These are phyloP conservation scores for Phasia obesa DNA, from an alignment of 2,888 invertebrate genomes.

Conservation along the genomic window DNA sequence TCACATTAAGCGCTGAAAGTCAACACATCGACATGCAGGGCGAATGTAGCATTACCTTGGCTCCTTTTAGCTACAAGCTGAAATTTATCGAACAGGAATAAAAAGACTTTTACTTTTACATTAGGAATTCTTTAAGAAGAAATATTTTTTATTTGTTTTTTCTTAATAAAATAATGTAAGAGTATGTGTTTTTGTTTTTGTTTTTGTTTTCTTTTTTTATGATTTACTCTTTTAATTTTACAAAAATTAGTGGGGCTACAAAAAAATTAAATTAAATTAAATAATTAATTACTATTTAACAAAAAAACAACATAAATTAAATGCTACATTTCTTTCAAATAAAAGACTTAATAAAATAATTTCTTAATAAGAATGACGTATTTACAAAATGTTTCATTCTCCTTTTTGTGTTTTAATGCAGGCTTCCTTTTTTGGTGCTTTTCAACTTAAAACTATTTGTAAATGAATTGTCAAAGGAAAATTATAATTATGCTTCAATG, in stretches of 20 bases:
- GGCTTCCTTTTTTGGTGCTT: constrained; percentile 2
- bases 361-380: constrained; percentile 43
- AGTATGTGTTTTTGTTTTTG: constrained; percentile 4
- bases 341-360: constrained; percentile 28
- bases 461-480: constrained; percentile 23
- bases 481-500: constrained; percentile 46
- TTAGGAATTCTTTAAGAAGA: constrained; percentile 45
- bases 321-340: constrained; percentile 20
- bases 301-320: constrained; percentile 72
- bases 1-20: constrained; percentile 80
- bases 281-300: constrained; percentile 73
- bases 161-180: constrained; percentile 55
- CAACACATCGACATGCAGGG: constrained; percentile 85
- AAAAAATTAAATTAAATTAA: constrained; percentile 42
- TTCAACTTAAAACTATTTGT: constrained; percentile 46
- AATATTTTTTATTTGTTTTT: constrained; percentile 67
- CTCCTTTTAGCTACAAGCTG: constrained; percentile 85
- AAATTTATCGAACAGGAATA: constrained; percentile 48
- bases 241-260: not conserved
- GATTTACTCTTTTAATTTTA: not conserved
- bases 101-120: constrained; percentile 32
- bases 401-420: not conserved
- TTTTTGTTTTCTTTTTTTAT: constrained; percentile 9
- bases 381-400: constrained; percentile 49
- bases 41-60: constrained; percentile 89